Conservation (phyloP, 2,113 vertebrate genomes). For the Megatriorchis doriae region DNA sequence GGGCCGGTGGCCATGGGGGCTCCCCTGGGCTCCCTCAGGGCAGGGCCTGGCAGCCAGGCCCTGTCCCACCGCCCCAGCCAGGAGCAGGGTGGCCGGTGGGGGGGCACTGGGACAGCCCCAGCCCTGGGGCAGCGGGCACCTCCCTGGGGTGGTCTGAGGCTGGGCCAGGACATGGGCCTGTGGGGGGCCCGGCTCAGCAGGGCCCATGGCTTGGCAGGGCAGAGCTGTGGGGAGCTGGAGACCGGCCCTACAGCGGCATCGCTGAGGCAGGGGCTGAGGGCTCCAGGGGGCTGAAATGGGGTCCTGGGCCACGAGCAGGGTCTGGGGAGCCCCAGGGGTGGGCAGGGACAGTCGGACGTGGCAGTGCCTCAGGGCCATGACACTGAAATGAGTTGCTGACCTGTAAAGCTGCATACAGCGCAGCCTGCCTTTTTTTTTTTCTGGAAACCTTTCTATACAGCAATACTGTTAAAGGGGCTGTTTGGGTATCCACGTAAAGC, state of each 20-base stretch:
- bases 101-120: neutral
- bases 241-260: fast-evolving
- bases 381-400: neutral
- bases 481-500: neutral
- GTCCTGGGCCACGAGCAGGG: neutral
- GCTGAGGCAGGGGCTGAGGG: neutral
- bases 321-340: fast-evolving
- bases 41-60: neutral
- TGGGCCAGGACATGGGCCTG: neutral
- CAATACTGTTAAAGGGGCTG: neutral
- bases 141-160: neutral
- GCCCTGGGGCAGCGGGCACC: fast-evolving
- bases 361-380: no score
- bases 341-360: no score
- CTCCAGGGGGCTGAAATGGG: neutral
- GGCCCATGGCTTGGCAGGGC: neutral
- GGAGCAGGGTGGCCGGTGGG: neutral
- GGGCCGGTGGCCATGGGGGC: fast-evolving
- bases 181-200: fast-evolving
- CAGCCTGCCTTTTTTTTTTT: neutral
- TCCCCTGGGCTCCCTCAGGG: fast-evolving
- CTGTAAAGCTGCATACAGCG: neutral
- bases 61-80: neutral
- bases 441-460: neutral
- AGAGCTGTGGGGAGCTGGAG: neutral